A percentile compares a stretch with the other conserved stretches of the same genome.
Evolutionary conservation across 2,888 invertebrate species (phyloP).

Genomic region (Syrista parreyssii): DNA sequence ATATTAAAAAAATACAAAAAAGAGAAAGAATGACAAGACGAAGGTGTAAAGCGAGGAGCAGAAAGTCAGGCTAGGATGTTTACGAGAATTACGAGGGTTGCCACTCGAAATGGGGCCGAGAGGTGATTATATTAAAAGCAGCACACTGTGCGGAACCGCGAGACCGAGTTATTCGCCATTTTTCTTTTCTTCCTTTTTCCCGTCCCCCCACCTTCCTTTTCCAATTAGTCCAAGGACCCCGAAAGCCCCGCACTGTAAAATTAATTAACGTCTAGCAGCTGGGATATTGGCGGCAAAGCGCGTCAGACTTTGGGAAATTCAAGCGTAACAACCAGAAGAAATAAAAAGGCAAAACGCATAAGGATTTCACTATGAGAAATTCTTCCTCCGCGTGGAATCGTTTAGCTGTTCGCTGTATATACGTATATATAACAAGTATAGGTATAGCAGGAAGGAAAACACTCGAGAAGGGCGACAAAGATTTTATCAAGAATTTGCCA

Average conservation of each 20-base stretch:
- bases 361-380: background rate
- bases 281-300: background rate
- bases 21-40: background rate
- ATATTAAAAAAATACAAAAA: background rate
- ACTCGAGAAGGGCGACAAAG: background rate
- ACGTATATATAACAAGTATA: too few species aligned
- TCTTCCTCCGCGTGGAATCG: background rate
- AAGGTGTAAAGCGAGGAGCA: background rate
- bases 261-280: background rate
- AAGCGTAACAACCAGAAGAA: background rate
- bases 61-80: background rate
- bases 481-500: background rate
- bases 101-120: background rate
- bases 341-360: background rate
- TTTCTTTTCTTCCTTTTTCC: background rate
- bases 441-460: background rate
- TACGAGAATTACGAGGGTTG: background rate
- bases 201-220: background rate
- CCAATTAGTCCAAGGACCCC: background rate
- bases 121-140: background rate
- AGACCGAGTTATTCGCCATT: too few species aligned
- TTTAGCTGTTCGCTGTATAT: background rate
- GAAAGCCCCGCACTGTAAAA: background rate
- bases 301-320: background rate
- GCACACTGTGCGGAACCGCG: background rate